Conservation (phyloP, 2,888 invertebrate species). For the Andrena hattorfiana region DNA sequence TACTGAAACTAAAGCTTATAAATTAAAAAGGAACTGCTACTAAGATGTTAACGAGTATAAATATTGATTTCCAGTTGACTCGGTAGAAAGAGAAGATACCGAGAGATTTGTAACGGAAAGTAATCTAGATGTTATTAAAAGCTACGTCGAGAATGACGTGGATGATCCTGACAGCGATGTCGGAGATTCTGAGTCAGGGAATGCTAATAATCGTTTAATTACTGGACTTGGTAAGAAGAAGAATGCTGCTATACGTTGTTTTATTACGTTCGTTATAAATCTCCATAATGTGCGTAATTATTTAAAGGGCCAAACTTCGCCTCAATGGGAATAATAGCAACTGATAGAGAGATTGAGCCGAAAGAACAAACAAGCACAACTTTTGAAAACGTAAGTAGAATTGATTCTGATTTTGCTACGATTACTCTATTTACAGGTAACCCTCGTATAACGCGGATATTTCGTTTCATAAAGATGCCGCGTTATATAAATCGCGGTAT, state of each 20-base stretch:
- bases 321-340: slow-evolving; percentile 90
- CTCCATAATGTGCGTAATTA: slow-evolving; percentile 11
- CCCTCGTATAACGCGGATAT: no score
- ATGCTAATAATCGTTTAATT: slow-evolving; percentile 43
- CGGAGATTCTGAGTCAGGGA: slow-evolving; percentile 20
- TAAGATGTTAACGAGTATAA: background rate
- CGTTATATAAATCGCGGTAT: no score
- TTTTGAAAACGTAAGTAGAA: slow-evolving; percentile 70
- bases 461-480: no score
- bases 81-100: slow-evolving; percentile 81
- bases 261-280: background rate
- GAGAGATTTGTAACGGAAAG: slow-evolving; percentile 85
- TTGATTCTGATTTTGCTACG: background rate
- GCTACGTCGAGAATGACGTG: slow-evolving; percentile 82
- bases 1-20: no score
- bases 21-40: no score
- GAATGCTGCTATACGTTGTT: background rate
- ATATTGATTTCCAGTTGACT: slow-evolving; percentile 36
- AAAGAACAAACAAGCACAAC: slow-evolving; percentile 57
- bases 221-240: slow-evolving; percentile 82
- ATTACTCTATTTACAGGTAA: no score
- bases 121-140: slow-evolving; percentile 84
- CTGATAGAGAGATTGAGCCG: slow-evolving; percentile 82
- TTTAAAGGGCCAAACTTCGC: slow-evolving; percentile 89
- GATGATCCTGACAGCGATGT: slow-evolving; percentile 72